Percentiles rank a stretch among this genome's conserved stretches.
phyloP scores from a whole-genome alignment of 2,797 vertebrate species.

The Crax fasciolata region DNA sequence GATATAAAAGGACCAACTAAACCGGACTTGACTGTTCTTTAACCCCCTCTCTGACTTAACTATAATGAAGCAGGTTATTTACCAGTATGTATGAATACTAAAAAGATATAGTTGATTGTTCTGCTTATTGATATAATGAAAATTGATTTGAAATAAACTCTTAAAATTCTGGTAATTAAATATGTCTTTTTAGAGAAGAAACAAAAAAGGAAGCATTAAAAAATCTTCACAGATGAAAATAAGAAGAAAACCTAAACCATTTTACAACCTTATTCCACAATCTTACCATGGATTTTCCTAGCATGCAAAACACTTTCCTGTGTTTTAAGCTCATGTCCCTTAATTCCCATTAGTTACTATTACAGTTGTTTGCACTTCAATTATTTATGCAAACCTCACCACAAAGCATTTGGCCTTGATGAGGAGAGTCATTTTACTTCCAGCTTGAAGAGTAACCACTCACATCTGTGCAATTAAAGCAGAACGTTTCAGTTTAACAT shows the following conservation, averaged over 20 bases:
- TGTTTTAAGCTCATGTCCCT: slow-evolving; percentile 23
- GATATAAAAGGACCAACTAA: not conserved
- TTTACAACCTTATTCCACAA: not conserved
- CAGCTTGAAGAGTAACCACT: slow-evolving; percentile 8
- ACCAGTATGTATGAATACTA: not conserved
- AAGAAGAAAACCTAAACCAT: not conserved
- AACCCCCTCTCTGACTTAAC: not conserved
- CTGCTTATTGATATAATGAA: not conserved
- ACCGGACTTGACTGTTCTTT: not conserved
- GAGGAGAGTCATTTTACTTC: slow-evolving; percentile 57
- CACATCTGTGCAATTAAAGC: slow-evolving; percentile 54
- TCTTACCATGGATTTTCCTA: not conserved
- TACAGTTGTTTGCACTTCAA: slow-evolving; percentile 56
- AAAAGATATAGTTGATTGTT: not conserved
- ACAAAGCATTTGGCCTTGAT: slow-evolving; percentile 60
- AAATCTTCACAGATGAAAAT: not conserved
- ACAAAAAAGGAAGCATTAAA: not conserved
- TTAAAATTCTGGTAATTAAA: not conserved
- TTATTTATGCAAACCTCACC: slow-evolving; percentile 63
- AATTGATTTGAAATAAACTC: not conserved
- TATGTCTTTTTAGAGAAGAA: not conserved
- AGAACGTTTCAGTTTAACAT: slow-evolving; percentile 37
- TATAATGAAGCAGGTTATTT: not conserved
- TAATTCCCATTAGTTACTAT: slow-evolving; percentile 53
- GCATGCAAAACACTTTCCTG: slow-evolving; percentile 21